Evolutionary conservation across 2,888 invertebrate genomes (phyloP), one percentile per base, ranked within the genome.

Genomic region (Apamea epomidion): DNA sequence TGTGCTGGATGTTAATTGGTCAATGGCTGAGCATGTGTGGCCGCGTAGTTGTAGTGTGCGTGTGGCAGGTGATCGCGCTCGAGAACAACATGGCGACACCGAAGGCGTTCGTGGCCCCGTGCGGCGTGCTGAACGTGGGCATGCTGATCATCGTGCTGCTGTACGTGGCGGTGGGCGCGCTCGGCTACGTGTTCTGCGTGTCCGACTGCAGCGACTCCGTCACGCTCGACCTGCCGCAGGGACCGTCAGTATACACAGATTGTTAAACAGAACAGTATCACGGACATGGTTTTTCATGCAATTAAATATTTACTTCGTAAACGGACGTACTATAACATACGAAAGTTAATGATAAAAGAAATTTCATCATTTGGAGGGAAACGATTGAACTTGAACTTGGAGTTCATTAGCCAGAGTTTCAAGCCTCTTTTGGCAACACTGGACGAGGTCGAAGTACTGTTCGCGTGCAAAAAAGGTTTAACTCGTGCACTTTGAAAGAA

Each of bases 41-140:
- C 65, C 48, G 67, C 69, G 42, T 62, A 14, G 45, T 25, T 37
- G 75, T 65, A 73, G 32, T 29, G 72, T 60, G 37, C 25, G 37
- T 81, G 69, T 81, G 78, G 42, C 94, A 99, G 99, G 98, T 99
- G 65, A 98, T 99, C 73, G 99, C 99, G 4, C 93, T 99, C 85
- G 99, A 99, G 94, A 99, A 99, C 94, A 98, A 98, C 92, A 99
- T 99, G 99, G 98, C 98, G 92, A 98, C 98, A 0, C 99, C 99
- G 0, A 97, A 98, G 91, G 97, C 98, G 73, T 99, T 99, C 94
- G 98, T 98, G 6, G 98, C 98, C 3, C 97, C 97, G 78, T 98
- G 96, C 83, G 99, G 99, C 3, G 98, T 99, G 5, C 96, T 99
- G 7, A 99, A 99, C 92, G 96, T 98, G 21, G 98, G 98, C 68